Percentiles rank a stretch among this genome's conserved stretches.
phyloP scores from a whole-genome alignment of 1,140 invertebrate species.

The Idris sp. region DNA sequence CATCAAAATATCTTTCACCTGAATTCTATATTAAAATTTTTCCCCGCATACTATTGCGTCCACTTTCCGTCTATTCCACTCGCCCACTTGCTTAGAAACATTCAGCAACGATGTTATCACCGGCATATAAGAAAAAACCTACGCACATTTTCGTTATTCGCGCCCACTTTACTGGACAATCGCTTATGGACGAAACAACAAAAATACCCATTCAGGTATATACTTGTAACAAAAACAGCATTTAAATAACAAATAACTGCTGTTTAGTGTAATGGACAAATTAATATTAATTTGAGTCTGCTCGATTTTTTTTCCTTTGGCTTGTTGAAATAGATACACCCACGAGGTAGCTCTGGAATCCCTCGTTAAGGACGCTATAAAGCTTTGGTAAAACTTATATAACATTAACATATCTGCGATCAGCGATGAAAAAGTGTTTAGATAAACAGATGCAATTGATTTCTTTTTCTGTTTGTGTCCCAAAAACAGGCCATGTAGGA shows the following conservation, averaged over 20 bases:
- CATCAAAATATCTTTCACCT: conserved; percentile 7
- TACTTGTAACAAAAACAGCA: conserved; percentile 3
- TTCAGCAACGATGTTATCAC: conserved; percentile 48
- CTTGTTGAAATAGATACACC: conserved; percentile 45
- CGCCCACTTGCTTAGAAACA: conserved; percentile 57
- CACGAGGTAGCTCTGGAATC: conserved; percentile 11
- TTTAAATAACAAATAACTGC: conserved; percentile 46
- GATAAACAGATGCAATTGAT: conserved; percentile 46
- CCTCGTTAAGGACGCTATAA: conserved; percentile 6
- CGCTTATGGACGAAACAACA: conserved; percentile 27
- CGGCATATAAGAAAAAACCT: conserved; percentile 51
- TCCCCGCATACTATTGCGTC: too few relatives aligned
- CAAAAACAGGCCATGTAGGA: conserved; percentile 29
- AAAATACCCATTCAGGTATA: conserved; percentile 30
- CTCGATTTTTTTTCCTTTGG: conserved; percentile 22
- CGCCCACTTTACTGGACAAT: conserved; percentile 26
- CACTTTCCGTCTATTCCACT: conserved; percentile 41
- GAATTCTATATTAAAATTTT: too few relatives aligned
- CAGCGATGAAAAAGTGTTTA: conserved; percentile 32
- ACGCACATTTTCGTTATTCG: conserved; percentile 50
- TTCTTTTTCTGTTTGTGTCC: conserved; percentile 29
- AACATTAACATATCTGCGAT: conserved; percentile 52
- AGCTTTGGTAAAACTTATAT: conserved; percentile 17
- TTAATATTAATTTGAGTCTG: conserved; percentile 44
- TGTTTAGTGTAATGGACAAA: conserved; percentile 18